Conservation (phyloP, 2,888 invertebrate species). For the Autographa gamma region DNA sequence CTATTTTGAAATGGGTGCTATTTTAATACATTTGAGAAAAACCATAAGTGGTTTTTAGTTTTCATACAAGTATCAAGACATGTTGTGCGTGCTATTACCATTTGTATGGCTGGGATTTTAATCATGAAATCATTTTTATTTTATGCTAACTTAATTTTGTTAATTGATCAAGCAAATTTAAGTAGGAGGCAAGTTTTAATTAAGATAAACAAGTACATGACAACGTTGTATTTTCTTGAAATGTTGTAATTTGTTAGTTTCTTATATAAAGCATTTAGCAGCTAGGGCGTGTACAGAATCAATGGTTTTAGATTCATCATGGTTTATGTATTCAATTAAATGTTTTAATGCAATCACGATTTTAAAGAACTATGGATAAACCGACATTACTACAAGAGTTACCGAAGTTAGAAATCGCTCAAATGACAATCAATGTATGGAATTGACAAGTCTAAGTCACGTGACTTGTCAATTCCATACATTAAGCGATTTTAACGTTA, state of each 20-base stretch:
- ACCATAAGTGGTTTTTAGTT: too few relatives aligned
- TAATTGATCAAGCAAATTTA: conserved; percentile 28
- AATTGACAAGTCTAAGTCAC: too few relatives aligned
- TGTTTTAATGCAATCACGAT: conserved; percentile 25
- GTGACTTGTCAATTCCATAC: too few relatives aligned
- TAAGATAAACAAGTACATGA: conserved; percentile 60
- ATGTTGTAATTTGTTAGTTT: conserved; percentile 54
- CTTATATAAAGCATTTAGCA: conserved; percentile 31
- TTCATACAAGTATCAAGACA: neutral
- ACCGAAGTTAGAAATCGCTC: too few relatives aligned
- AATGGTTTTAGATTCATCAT: conserved; percentile 6
- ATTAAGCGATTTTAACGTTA: too few relatives aligned
- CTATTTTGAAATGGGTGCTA: neutral
- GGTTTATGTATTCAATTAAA: conserved; percentile 12
- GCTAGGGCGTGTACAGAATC: conserved; percentile 37
- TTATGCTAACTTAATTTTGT: neutral
- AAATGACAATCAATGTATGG: too few relatives aligned
- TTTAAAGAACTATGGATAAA: neutral
- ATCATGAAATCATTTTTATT: neutral
- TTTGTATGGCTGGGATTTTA: neutral
- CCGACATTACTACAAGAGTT: too few relatives aligned
- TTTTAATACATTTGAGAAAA: neutral
- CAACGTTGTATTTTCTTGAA: conserved; percentile 60
- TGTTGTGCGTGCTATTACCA: neutral
- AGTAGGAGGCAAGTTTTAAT: conserved; percentile 42